Conservation (phyloP, 2,888 invertebrate species). For the Ormyrus pomaceus region DNA sequence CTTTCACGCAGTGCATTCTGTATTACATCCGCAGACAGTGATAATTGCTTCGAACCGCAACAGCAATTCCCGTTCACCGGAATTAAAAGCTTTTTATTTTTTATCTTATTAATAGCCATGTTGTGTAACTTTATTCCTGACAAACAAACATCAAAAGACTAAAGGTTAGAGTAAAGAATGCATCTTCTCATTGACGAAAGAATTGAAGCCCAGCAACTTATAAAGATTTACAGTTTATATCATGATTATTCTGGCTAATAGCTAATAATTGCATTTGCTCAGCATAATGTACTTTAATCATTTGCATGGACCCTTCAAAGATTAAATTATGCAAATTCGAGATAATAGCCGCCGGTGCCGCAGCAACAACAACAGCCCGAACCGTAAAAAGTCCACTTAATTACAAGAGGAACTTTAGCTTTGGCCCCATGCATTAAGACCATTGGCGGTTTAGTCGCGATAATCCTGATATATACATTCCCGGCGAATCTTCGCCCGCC, state of each 20-base stretch:
- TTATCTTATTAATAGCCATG: no score
- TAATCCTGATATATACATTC: conserved; percentile 42
- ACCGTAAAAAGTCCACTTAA: conserved; percentile 21
- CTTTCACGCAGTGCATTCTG: no score
- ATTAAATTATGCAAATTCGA: conserved; percentile 4
- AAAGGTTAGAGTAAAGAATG: no score
- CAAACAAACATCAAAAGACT: no score
- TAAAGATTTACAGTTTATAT: no score
- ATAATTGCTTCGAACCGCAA: no score
- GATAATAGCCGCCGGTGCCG: background rate
- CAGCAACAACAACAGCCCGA: conserved; percentile 33
- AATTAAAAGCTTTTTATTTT: background rate
- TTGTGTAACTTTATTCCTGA: no score
- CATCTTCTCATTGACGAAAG: no score
- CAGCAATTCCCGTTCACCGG: no score
- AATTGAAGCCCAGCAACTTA: no score
- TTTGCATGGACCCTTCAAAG: background rate
- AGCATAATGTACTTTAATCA: background rate
- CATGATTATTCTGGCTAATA: background rate
- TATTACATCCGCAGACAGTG: no score
- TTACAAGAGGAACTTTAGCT: conserved; percentile 19
- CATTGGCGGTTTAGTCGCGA: conserved; percentile 16
- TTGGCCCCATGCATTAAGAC: conserved; percentile 26
- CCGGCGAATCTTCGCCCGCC: background rate
- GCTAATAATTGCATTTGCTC: background rate